Evolutionary conservation across 2,797 vertebrate species (phyloP), one percentile per base, ranked within the genome.

Genomic region (Numenius phaeopus): DNA sequence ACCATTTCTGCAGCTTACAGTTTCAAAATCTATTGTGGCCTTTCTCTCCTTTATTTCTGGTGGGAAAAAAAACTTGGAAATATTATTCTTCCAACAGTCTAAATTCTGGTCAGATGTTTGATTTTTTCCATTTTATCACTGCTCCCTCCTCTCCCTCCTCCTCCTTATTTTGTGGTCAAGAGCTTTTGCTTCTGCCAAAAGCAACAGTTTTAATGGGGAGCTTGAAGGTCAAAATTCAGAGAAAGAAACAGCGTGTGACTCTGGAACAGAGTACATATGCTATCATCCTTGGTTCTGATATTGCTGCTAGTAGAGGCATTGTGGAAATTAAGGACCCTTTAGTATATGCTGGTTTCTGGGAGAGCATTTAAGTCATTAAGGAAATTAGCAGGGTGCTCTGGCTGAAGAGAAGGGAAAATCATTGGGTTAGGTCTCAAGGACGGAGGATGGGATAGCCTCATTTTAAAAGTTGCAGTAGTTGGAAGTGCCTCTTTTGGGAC

Each of bases 101-200:
- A 18, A 40, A 55, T 91, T 96, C 92, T 97, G 94, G 89, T 83
- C 77, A 95, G 83, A 96, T 94, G 95, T 86, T 84, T 88, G 46
- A 86, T 91, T 97, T 92, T 86, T 96, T 96, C 96, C 94, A 93
- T 96, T 94, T 86, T 81, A 86, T 93, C 85, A 90, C 65, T 84
- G 62, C 26, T 73, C 37, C 30, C 23, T 87, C 24, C 10, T 57
- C 32, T 59, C 81, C 49, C 37, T 86, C 94, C 85, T 93, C 73
- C 70, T 91, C 22, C 12, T 69, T 65, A 66, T 78, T 79, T 89
- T 95, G 90, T 96, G 92, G 92, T 89, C 89, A 79, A 64, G 85
- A 87, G 65, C 78, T 96, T 93, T 83, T 85, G 46, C 65, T 75
- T 95, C 87, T 97, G 96, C 96, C 96, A 97, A 96, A 95, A 97